Evolutionary conservation across 2,113 vertebrate genomes (phyloP).

Genomic region (Xerus inauris): DNA sequence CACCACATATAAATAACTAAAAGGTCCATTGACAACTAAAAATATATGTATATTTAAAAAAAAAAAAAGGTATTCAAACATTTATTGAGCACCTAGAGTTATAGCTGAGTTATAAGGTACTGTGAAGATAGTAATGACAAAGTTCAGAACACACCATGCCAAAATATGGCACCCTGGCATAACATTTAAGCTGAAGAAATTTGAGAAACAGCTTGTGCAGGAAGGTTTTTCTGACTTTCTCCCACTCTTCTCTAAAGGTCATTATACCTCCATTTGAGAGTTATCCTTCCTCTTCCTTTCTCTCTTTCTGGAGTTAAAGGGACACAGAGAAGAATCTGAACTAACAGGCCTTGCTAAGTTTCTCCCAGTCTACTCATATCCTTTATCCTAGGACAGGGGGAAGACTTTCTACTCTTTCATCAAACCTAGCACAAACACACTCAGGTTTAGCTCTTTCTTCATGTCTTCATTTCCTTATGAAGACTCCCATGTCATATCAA

Average conservation of each 20-base stretch:
- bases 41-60: too few species aligned
- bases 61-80: conserved; percentile 32
- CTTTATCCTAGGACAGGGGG: not conserved
- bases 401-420: not conserved
- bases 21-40: too few species aligned
- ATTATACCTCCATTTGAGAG: not conserved
- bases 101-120: not conserved
- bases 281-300: not conserved
- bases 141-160: not conserved
- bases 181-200: not conserved
- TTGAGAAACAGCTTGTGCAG: not conserved
- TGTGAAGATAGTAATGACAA: not conserved
- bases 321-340: not conserved
- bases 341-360: not conserved
- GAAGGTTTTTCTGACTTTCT: not conserved
- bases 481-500: not conserved
- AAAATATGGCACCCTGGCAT: not conserved
- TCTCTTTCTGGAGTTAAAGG: not conserved
- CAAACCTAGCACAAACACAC: not conserved
- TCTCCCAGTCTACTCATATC: not conserved
- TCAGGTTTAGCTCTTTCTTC: not conserved
- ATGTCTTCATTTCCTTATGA: not conserved
- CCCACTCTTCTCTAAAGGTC: not conserved
- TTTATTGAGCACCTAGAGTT: conserved; percentile 23
- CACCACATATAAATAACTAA: too few species aligned